These are phyloP conservation scores for Luidia sarsii DNA, from an alignment of 53 echinoderm and acorn worm genomes.

Conservation along the genomic window DNA sequence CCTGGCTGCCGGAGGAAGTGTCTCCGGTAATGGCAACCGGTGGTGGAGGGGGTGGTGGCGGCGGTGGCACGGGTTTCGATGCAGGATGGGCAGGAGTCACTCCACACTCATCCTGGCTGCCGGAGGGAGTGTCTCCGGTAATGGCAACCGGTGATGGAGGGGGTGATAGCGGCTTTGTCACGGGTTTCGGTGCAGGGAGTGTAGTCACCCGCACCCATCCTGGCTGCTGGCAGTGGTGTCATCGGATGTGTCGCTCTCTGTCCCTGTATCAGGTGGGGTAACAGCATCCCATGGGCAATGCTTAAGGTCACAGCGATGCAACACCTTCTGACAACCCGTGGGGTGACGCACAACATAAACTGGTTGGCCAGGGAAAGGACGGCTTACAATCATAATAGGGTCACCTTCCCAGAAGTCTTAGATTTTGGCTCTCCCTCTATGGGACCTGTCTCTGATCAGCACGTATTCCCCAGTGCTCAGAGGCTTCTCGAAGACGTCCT, in stretches of 20 bases:
- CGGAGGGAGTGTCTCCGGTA: too few relatives aligned
- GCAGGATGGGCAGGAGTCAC: too few relatives aligned
- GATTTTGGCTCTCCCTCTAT: conserved; percentile 26
- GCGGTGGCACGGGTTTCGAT: too few relatives aligned
- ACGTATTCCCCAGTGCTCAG: conserved; percentile 43
- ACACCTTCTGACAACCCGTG: neutral
- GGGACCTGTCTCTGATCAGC: conserved; percentile 12
- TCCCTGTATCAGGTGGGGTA: conserved; percentile 1
- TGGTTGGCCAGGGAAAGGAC: conserved; percentile 19
- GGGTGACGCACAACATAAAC: conserved; percentile 15
- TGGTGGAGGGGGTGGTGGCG: too few relatives aligned
- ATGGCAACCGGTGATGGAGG: too few relatives aligned
- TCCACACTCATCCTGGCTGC: too few relatives aligned
- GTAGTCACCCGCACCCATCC: neutral
- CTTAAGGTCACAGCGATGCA: conserved; percentile 36
- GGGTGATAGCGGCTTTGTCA: too few relatives aligned
- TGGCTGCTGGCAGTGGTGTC: neutral
- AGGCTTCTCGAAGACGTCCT: conserved; percentile 35
- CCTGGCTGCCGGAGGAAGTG: too few relatives aligned
- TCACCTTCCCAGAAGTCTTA: conserved; percentile 5
- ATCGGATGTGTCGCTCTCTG: neutral
- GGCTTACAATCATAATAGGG: neutral
- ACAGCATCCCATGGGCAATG: too few relatives aligned
- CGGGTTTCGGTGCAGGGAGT: too few relatives aligned
- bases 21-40: too few relatives aligned